These are phyloP conservation scores for Panopea generosa DNA, from an alignment of 2,888 invertebrate species.

Conservation along the genomic window DNA sequence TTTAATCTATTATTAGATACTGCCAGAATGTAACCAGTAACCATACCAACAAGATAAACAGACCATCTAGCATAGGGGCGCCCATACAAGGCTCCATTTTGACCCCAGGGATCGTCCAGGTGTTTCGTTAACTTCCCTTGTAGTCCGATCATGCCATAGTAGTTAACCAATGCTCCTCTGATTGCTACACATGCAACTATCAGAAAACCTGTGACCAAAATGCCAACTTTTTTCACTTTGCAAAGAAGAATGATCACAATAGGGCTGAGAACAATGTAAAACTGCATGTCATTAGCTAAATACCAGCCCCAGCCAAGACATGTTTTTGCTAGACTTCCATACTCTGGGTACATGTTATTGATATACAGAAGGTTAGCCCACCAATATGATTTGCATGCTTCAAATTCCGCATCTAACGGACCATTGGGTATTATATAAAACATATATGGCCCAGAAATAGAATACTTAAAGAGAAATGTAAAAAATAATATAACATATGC, in stretches of 20 bases:
- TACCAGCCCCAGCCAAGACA: constrained; percentile 75
- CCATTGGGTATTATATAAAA: constrained; percentile 4
- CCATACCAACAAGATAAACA: constrained; percentile 85
- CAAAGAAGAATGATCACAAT: constrained; percentile 38
- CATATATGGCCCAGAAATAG: constrained; percentile 45
- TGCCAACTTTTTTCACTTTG: background rate
- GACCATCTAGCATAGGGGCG: constrained; percentile 85
- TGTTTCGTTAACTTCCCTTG: constrained; percentile 24
- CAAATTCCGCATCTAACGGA: background rate
- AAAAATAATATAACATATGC: constrained; percentile 61
- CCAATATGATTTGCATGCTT: constrained; percentile 75
- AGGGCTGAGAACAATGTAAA: constrained; percentile 70
- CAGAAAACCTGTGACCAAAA: background rate
- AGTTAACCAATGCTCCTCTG: constrained; percentile 30
- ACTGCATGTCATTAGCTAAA: constrained; percentile 80
- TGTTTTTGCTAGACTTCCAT: constrained; percentile 50
- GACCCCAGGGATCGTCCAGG: constrained; percentile 41
- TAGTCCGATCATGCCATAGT: constrained; percentile 48
- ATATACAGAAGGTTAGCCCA: constrained; percentile 80
- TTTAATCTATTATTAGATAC: constrained; percentile 61
- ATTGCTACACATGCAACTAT: constrained; percentile 38
- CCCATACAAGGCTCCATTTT: constrained; percentile 75
- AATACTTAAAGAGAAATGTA: constrained; percentile 34
- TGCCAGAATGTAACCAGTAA: constrained; percentile 83
- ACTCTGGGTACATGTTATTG: constrained; percentile 77